These are phyloP conservation scores for Passerculus sandwichensis DNA, from an alignment of 2,797 vertebrate species.

Conservation along the genomic window DNA sequence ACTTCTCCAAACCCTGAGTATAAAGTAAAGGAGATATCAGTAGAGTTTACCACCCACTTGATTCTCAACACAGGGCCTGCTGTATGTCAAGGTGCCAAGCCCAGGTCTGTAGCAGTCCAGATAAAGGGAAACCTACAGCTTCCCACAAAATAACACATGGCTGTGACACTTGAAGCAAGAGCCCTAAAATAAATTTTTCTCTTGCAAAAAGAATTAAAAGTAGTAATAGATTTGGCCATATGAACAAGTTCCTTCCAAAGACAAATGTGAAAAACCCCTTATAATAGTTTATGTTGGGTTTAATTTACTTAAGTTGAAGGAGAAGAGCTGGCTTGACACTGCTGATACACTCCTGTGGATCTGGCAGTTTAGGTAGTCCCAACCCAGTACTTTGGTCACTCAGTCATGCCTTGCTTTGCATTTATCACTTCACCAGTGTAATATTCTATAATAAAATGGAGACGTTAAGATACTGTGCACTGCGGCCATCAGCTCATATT, in stretches of 20 bases:
- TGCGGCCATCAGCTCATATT: not conserved
- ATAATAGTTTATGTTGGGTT: not conserved
- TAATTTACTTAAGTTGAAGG: not conserved
- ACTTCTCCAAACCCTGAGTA: not conserved
- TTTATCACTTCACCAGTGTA: not conserved
- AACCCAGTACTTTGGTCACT: not conserved
- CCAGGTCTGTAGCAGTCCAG: not conserved
- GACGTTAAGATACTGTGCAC: not conserved
- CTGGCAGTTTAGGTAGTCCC: not conserved
- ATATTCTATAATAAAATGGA: not conserved
- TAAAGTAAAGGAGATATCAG: not conserved
- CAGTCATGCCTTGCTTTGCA: not conserved
- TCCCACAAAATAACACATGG: not conserved
- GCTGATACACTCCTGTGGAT: not conserved
- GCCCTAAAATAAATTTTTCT: not conserved
- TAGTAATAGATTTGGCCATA: not conserved
- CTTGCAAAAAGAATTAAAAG: not conserved
- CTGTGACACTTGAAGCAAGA: not conserved
- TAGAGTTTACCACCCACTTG: not conserved
- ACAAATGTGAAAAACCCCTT: not conserved
- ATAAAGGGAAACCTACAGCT: conserved; percentile 13
- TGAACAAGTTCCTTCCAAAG: not conserved
- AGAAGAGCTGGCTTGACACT: not conserved
- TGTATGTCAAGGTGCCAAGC: conserved; percentile 9
- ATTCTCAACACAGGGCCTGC: not conserved